phyloP scores from a whole-genome alignment of 1,140 invertebrate species.

The Wiebesia pumilae region DNA sequence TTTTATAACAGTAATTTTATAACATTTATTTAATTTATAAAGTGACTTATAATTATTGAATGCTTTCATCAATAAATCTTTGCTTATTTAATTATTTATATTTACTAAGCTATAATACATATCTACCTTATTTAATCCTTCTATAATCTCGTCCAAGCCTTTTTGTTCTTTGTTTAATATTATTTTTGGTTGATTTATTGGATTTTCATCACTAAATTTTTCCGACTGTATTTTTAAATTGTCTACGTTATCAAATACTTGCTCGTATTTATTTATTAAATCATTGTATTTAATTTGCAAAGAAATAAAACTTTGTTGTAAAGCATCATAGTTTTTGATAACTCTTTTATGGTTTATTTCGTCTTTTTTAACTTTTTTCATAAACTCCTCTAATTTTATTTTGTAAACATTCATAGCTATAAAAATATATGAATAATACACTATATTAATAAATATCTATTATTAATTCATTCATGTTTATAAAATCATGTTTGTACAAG shows the following conservation, averaged over 20 bases:
- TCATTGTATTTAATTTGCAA: not conserved
- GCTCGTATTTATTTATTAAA: not conserved
- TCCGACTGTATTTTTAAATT: not conserved
- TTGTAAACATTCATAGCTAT: constrained; percentile 9
- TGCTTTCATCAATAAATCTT: no score
- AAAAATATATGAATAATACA: not conserved
- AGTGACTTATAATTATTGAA: no score
- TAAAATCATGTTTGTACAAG: no score
- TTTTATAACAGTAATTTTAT: not conserved
- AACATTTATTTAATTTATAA: not conserved
- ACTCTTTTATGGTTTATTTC: not conserved
- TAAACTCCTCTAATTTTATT: not conserved
- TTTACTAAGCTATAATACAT: not conserved
- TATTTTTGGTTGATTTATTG: not conserved
- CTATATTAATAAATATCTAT: no score
- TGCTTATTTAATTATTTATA: not conserved
- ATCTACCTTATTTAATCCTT: not conserved
- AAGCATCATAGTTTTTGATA: not conserved
- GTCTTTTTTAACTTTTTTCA: not conserved
- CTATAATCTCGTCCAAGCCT: not conserved
- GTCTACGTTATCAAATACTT: not conserved
- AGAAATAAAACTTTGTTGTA: not conserved
- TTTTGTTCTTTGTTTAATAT: not conserved
- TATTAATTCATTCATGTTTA: no score
- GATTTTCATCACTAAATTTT: not conserved